A percentile compares a stretch with the other conserved stretches of the same genome.
phyloP scores from a whole-genome alignment of 2,888 invertebrate genomes.

The Atethmia centrago region DNA sequence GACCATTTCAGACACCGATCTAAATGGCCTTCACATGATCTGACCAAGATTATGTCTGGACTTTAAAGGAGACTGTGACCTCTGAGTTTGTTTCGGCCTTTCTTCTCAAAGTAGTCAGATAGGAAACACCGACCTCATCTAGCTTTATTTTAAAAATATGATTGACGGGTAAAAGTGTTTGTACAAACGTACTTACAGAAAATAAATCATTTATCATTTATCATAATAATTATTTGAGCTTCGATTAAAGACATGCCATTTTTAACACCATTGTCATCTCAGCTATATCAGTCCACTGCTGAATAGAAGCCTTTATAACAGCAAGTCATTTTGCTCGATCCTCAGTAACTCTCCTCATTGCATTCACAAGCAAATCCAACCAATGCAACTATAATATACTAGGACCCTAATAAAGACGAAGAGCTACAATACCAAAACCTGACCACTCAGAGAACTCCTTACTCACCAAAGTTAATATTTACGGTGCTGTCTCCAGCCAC shows the following conservation, averaged over 20 bases:
- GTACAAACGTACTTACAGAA: too few species aligned
- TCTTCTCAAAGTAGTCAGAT: too few species aligned
- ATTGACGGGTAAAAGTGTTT: too few species aligned
- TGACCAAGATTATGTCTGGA: too few species aligned
- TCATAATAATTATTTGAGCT: background rate
- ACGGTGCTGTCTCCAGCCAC: conserved; percentile 40
- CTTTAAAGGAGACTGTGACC: too few species aligned
- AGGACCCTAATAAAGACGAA: conserved; percentile 46
- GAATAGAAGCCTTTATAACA: background rate
- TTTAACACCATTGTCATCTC: background rate
- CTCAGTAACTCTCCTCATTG: background rate
- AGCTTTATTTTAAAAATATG: too few species aligned
- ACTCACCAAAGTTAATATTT: conserved; percentile 65
- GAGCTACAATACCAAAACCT: conserved; percentile 25
- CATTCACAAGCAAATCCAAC: conserved; percentile 5
- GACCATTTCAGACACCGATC: too few species aligned
- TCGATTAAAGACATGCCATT: background rate
- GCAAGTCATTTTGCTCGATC: background rate
- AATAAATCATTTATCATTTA: too few species aligned
- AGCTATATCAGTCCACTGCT: background rate
- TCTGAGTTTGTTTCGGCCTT: too few species aligned
- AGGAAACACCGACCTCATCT: too few species aligned
- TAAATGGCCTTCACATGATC: too few species aligned
- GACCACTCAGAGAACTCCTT: conserved; percentile 46
- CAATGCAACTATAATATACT: background rate